Evolutionary conservation across 1,140 invertebrate genomes (phyloP).

Genomic region (Drosophila subpulchrella): DNA sequence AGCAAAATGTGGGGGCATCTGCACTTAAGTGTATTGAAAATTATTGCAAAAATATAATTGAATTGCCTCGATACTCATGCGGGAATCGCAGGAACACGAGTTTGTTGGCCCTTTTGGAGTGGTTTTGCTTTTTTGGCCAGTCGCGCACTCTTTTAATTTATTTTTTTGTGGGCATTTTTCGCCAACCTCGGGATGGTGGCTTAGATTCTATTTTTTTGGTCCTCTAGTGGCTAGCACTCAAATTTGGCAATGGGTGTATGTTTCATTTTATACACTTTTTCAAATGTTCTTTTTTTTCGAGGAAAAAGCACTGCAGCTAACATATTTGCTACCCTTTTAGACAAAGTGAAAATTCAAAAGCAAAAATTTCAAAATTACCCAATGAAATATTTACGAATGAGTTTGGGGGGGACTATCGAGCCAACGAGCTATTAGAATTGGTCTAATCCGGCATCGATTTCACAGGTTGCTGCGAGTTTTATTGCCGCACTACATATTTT

Average conservation of each 20-base stretch:
- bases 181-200: conserved; percentile 23
- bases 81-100: conserved; percentile 34
- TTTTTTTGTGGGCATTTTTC: conserved; percentile 53
- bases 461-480: conserved; percentile 33
- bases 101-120: conserved; percentile 52
- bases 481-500: conserved; percentile 29
- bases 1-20: conserved; percentile 27
- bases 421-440: conserved; percentile 44
- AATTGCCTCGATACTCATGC: conserved; percentile 65
- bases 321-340: conserved; percentile 56
- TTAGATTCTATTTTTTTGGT: conserved; percentile 33
- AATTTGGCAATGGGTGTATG: conserved; percentile 28
- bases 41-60: conserved; percentile 83
- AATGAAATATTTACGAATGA: conserved; percentile 54
- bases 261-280: conserved; percentile 1
- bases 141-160: conserved; percentile 69
- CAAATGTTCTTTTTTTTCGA: background rate
- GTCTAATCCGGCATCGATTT: conserved; percentile 53
- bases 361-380: conserved; percentile 56
- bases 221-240: conserved; percentile 26
- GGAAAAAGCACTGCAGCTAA: conserved; percentile 15
- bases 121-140: conserved; percentile 16
- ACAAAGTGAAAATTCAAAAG: conserved; percentile 42
- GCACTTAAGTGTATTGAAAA: conserved; percentile 84
- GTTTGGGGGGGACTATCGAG: background rate